A percentile compares a stretch with the other conserved stretches of the same genome.
phyloP scores from a whole-genome alignment of 37 sponge, comb jelly and placozoan species.

The Aplysina aerophoba region DNA sequence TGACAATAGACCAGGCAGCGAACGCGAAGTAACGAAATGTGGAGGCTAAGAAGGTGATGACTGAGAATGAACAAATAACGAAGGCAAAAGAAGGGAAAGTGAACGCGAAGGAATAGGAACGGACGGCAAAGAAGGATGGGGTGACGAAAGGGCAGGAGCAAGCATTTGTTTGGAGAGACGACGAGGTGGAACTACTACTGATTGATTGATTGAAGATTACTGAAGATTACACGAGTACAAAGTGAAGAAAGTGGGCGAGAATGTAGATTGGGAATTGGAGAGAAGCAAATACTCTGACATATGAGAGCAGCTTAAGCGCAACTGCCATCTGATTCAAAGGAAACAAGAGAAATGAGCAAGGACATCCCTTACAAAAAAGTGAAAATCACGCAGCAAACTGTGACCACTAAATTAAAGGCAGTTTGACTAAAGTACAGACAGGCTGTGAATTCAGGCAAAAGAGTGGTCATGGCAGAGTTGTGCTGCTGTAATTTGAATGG shows the following conservation, averaged over 20 bases:
- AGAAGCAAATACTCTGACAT: conserved; percentile 32
- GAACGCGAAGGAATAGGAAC: neutral
- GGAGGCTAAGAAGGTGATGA: too few species aligned
- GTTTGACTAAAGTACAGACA: neutral
- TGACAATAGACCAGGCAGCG: neutral
- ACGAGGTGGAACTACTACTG: conserved; percentile 17
- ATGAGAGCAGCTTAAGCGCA: neutral
- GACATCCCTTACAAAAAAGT: conserved; percentile 15
- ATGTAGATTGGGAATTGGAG: conserved; percentile 22
- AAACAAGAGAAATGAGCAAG: conserved; percentile 2
- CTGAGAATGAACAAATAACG: too few species aligned
- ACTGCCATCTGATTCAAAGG: neutral
- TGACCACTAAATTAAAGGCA: conserved; percentile 22
- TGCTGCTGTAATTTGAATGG: conserved; percentile 2
- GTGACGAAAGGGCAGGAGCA: neutral
- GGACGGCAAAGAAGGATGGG: neutral
- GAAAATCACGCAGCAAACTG: conserved; percentile 3
- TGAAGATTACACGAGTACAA: conserved; percentile 1
- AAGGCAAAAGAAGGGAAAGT: neutral
- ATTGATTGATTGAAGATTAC: too few species aligned
- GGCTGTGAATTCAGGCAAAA: conserved; percentile 19
- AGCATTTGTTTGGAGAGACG: neutral
- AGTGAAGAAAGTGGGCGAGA: neutral
- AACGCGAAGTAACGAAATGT: neutral
- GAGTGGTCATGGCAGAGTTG: conserved; percentile 40